Base-by-base conservation (phyloP, 2,113 vertebrate species). In the Tamias sibiricus region DNA sequence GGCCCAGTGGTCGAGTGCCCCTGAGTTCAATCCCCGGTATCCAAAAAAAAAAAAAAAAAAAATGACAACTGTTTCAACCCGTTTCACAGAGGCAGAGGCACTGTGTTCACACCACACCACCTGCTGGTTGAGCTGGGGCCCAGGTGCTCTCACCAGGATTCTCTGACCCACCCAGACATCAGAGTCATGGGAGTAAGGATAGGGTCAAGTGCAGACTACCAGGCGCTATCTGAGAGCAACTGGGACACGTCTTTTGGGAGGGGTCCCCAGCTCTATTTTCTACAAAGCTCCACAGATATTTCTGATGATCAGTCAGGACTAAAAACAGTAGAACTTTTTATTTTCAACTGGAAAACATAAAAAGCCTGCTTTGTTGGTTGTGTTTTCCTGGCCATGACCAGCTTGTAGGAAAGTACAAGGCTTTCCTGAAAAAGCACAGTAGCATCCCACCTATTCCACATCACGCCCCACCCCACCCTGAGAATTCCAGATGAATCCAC, bases 101-200 rank as follows among this genome's bases (percentile, higher is more conserved):
- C 66, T 40, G 6, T 0, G 0, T 10, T 40, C 47, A 35, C 49
- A 42, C 62, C 44, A 1, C 30, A 7, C 7, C 0, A 10, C n/a
- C 74, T 14, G 20, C 14, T n/a, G 68, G 72, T 57, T 7, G 52
- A 37, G 7, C 6, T 8, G 74, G 44, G 44, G 59, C 66, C 26
- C 10, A 22, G 8, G 3, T 20, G 2, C 20, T 5, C 54, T 49
- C 26, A 0, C 42, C 12, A 40, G 49, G 19, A 49, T 44, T 54
- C 59, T 68, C 13, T 5, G 40, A 9, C 40, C 30, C 24, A 8
- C 52, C 54, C 32, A n/a, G 22, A 75, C 74, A n/a, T 47, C 59
- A 37, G 49, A 47, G n/a, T 35, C 40, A 0, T 9, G 5, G 26
- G 2, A n/a, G 44, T 2, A 2, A 13, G 37, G 12, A 26, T 4